Evolutionary conservation across 35 echinoderm and acorn worm species (phyloP).

Genomic region (Anneissia japonica): DNA sequence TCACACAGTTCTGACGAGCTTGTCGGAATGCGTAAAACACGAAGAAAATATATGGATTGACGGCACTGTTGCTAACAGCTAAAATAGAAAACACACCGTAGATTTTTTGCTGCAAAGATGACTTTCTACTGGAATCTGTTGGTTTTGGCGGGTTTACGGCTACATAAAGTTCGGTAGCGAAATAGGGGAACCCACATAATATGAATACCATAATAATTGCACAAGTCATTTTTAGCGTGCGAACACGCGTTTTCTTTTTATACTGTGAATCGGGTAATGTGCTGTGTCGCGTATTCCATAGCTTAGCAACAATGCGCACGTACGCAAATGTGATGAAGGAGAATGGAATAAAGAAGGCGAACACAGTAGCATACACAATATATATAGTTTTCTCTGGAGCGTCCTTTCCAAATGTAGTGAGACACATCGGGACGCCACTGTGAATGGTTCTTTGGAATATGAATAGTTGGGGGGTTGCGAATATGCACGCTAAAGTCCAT

Average conservation of each 20-base stretch:
- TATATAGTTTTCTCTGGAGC: slow-evolving; percentile 49
- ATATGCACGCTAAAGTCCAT: slow-evolving; percentile 51
- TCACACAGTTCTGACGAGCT: background rate
- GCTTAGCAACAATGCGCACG: slow-evolving; percentile 42
- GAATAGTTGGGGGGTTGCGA: slow-evolving; percentile 63
- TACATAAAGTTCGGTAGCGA: slow-evolving; percentile 54
- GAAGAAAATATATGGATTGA: slow-evolving; percentile 80
- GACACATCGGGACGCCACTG: slow-evolving; percentile 21
- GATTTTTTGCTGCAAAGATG: background rate
- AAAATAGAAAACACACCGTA: slow-evolving; percentile 73
- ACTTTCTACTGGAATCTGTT: background rate
- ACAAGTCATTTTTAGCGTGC: slow-evolving; percentile 91
- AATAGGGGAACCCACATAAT: slow-evolving; percentile 72
- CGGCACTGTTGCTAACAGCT: slow-evolving; percentile 69
- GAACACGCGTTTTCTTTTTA: slow-evolving; percentile 63
- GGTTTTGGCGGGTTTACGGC: slow-evolving; percentile 29
- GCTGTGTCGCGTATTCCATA: slow-evolving; percentile 48
- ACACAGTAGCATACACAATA: slow-evolving; percentile 51
- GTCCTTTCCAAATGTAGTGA: slow-evolving; percentile 29
- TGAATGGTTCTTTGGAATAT: slow-evolving; percentile 38
- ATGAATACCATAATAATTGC: slow-evolving; percentile 84
- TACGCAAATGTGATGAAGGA: slow-evolving; percentile 59
- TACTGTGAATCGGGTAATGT: slow-evolving; percentile 66
- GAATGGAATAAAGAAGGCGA: slow-evolving; percentile 67
- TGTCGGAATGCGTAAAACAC: slow-evolving; percentile 54